Base-by-base conservation (phyloP, 2,888 invertebrate genomes). In the Macropis europaea region DNA sequence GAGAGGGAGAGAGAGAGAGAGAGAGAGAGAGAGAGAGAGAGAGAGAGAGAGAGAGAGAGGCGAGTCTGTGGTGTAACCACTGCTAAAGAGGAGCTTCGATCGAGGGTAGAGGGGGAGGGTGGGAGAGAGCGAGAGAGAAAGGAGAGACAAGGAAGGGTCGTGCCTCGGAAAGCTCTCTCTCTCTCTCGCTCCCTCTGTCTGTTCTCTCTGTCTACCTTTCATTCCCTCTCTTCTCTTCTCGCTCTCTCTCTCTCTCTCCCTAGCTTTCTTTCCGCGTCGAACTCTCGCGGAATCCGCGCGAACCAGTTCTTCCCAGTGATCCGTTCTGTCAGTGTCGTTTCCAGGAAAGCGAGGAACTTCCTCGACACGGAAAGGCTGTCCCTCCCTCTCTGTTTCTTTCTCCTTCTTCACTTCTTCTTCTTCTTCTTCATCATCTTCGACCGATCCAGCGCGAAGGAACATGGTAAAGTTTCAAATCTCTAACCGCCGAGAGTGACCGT, bases 1-100 rank as follows among this genome's bases (percentile, higher is more conserved):
- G 47, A 45, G 47, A 43, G 15, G 32, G 34, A 5, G 32, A 40
- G 19, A 17, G 34, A 47, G 61, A 42, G 7, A 40, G 28, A 45
- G 48, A 15, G 19, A 36, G 54, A 17, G 62, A 47, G 56, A 59
- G 60, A 52, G 61, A 69, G 47, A 63, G 17, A 60, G 43, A 50
- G 60, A 59, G 42, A 13, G 64, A 15, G 32, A 59, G 63, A 32
- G 56, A 43, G 47, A 73, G 59, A 63, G 63, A 67, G 76, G 50
- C 36, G 54, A 78, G 70, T 40, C 76, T 93, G 93, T 79, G 76
- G 79, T 93, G 90, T 90, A 86, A 86, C 89, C 89, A 89, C 89
- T 88, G 74, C 73, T 72, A 77, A 81, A 83, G 83, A 74, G 79
- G 74, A 81, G 76, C 79, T 85, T 83, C 82, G 84, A 83, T 84